Evolutionary conservation across 2,888 invertebrate species (phyloP).

Genomic region (Didymodactylos carnosus): DNA sequence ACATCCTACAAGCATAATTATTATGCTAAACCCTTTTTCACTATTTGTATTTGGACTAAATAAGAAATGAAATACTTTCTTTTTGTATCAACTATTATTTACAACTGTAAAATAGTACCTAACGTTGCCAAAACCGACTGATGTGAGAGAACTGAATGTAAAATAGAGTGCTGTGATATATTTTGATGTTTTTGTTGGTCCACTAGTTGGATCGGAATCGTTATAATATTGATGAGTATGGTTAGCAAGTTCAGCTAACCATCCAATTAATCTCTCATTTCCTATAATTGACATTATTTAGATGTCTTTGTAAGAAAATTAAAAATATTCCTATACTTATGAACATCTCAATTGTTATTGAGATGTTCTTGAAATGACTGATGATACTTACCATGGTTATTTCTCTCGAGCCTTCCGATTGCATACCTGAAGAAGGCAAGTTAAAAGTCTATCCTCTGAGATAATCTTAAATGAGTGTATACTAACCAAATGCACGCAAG

Average conservation of each 20-base stretch:
- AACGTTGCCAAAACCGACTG: slow-evolving; percentile 35
- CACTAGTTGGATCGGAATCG: slow-evolving; percentile 22
- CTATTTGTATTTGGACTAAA: slow-evolving; percentile 13
- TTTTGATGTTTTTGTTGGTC: slow-evolving; percentile 34
- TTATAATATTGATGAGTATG: slow-evolving; percentile 70
- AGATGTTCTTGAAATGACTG: too few species aligned
- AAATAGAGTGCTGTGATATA: slow-evolving; percentile 95
- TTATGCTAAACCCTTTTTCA: slow-evolving; percentile 3
- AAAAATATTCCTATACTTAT: neutral
- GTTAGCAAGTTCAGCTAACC: slow-evolving; percentile 79
- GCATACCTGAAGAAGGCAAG: slow-evolving; percentile 54
- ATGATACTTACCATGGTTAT: neutral
- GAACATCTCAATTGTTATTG: neutral
- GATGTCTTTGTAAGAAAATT: too few species aligned
- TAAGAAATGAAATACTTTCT: neutral
- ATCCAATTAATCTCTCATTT: slow-evolving; percentile 30
- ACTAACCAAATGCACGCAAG: slow-evolving; percentile 42
- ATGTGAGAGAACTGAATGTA: slow-evolving; percentile 55
- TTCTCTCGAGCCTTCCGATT: slow-evolving; percentile 65
- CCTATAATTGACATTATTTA: too few species aligned
- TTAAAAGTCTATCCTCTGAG: slow-evolving; percentile 97
- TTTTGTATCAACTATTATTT: neutral
- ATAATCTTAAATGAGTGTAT: too few species aligned
- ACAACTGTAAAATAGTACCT: slow-evolving; percentile 15
- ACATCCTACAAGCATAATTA: neutral